Evolutionary conservation across 1,140 invertebrate species (phyloP).

Genomic region (Geopemphigus sp.): DNA sequence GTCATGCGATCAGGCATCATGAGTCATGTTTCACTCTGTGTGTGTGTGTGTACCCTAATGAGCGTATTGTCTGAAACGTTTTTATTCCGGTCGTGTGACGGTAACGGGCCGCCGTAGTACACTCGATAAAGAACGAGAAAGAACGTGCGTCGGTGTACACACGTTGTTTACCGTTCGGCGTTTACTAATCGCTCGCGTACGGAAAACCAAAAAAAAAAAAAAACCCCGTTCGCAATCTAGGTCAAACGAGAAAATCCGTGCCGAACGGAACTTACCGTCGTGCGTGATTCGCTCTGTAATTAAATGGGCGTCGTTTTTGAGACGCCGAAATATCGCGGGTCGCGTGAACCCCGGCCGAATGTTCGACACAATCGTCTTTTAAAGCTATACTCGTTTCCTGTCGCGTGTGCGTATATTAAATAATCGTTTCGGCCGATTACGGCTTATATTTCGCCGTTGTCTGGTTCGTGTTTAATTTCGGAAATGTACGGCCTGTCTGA

Average conservation of each 20-base stretch:
- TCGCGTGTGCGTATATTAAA: too few relatives aligned
- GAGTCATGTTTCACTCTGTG: slow-evolving; percentile 12
- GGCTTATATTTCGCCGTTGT: too few relatives aligned
- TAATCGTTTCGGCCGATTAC: too few relatives aligned
- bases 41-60: slow-evolving; percentile 4
- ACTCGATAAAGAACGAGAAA: background rate
- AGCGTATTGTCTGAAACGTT: slow-evolving; percentile 34
- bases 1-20: background rate
- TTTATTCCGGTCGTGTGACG: slow-evolving; percentile 5
- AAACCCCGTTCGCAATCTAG: slow-evolving; percentile 19
- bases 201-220: slow-evolving; percentile 28
- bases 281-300: slow-evolving; percentile 19
- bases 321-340: slow-evolving; percentile 6
- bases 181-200: slow-evolving; percentile 17
- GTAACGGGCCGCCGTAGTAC: background rate
- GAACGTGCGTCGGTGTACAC: slow-evolving; percentile 19
- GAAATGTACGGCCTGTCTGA: too few relatives aligned
- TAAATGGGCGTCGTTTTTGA: slow-evolving; percentile 26
- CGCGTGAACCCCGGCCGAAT: background rate
- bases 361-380: slow-evolving; percentile 23
- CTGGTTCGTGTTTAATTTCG: too few relatives aligned
- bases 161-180: background rate
- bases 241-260: slow-evolving; percentile 37
- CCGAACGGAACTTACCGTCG: background rate
- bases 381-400: too few relatives aligned